Conservation (phyloP, 2,888 invertebrate species). For the Zygothrica quintamaculata region DNA sequence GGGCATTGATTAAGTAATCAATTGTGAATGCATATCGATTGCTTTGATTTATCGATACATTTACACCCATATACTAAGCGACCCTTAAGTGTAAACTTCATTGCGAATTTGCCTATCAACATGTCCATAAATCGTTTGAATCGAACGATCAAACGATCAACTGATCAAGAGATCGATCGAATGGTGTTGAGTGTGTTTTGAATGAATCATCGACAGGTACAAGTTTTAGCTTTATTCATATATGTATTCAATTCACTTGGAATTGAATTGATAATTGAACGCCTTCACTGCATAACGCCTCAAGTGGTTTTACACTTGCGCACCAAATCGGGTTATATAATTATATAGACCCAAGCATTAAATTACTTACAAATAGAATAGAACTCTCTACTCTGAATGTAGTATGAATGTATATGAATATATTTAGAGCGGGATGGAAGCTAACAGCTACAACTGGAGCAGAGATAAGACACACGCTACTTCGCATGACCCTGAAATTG, state of each 20-base stretch:
- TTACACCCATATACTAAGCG: constrained; percentile 4
- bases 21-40: constrained; percentile 11
- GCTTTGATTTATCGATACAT: constrained; percentile 49
- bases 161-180: constrained; percentile 1
- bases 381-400: constrained; percentile 15
- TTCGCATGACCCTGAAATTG: constrained; percentile 5
- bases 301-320: constrained; percentile 57
- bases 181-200: constrained; percentile 19
- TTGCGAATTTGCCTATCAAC: constrained; percentile 73
- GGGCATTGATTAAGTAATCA: background rate
- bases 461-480: constrained; percentile 38
- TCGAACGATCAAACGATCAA: background rate
- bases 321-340: constrained; percentile 73
- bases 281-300: constrained; percentile 51
- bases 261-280: constrained; percentile 42
- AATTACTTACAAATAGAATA: too few relatives aligned
- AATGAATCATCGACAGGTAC: constrained; percentile 59
- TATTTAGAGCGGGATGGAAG: constrained; percentile 24
- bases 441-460: constrained; percentile 4
- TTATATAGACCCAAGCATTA: constrained; percentile 52
- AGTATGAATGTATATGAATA: constrained; percentile 36
- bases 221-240: constrained; percentile 21
- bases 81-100: constrained; percentile 34
- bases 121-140: constrained; percentile 64
- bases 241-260: too few relatives aligned